These are phyloP conservation scores for Papilio gigon DNA, from an alignment of 2,888 invertebrate genomes.

Conservation along the genomic window DNA sequence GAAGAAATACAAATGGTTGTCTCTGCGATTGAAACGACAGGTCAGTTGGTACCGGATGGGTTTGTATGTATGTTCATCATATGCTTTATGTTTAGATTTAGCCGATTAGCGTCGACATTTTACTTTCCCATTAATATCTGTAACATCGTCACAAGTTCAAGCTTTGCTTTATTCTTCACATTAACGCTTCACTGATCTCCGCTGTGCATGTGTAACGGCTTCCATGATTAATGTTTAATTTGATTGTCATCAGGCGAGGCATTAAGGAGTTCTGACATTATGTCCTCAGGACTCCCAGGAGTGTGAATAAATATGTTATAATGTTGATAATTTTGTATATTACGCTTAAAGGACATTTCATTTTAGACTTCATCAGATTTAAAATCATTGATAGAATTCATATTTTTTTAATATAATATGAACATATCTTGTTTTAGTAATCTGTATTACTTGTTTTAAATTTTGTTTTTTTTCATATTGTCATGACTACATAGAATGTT, in stretches of 20 bases:
- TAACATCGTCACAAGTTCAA: conserved; percentile 39
- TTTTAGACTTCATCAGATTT: background rate
- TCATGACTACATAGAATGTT: background rate
- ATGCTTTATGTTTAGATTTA: conserved; percentile 12
- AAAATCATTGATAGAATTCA: background rate
- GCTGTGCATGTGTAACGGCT: conserved; percentile 40
- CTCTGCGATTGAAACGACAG: conserved; percentile 6
- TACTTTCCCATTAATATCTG: background rate
- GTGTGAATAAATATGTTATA: conserved; percentile 36
- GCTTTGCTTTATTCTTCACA: conserved; percentile 47
- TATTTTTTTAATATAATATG: background rate
- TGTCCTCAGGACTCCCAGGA: conserved; percentile 73
- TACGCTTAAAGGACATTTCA: background rate
- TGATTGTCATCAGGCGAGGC: conserved; percentile 42
- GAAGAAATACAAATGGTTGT: conserved; percentile 19
- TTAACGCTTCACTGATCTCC: conserved; percentile 31
- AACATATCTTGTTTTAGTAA: background rate
- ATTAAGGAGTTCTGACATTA: conserved; percentile 66
- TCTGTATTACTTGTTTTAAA: background rate
- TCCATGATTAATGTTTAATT: conserved; percentile 42
- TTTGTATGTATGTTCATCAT: conserved; percentile 4
- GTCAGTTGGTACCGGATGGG: conserved; percentile 17
- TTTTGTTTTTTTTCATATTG: background rate
- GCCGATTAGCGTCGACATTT: background rate
- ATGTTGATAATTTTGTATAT: conserved; percentile 10